Evolutionary conservation across 2,113 vertebrate genomes (phyloP).

Genomic region (Mastomys coucha): DNA sequence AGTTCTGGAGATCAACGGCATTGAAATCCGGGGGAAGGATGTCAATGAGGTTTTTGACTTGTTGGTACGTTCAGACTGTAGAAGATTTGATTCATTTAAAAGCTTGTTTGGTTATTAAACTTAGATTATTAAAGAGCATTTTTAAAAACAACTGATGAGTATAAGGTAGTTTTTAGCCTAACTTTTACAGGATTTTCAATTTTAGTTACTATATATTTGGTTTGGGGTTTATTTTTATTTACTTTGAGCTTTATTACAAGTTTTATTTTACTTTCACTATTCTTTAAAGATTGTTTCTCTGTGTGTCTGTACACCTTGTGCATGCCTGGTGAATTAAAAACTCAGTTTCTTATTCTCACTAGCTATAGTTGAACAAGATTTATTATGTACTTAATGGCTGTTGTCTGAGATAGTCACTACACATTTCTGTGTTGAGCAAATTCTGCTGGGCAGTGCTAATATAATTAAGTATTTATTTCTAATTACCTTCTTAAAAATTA

Average conservation of each 20-base stretch:
- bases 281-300: not conserved
- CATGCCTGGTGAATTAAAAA: not conserved
- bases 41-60: constrained; percentile 97
- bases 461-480: constrained; percentile 27
- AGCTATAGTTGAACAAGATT: not conserved
- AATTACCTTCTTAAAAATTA: constrained; percentile 9
- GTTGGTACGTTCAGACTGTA: constrained; percentile 90
- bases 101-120: constrained; percentile 12
- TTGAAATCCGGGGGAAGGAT: constrained; percentile 95
- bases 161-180: not conserved
- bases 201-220: constrained; percentile 38
- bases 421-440: not conserved
- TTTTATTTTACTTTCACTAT: not conserved
- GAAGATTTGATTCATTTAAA: not conserved
- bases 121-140: not conserved
- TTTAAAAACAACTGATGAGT: not conserved
- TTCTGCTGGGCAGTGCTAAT: not conserved
- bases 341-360: constrained; percentile 24
- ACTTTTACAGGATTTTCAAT: constrained; percentile 35
- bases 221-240: not conserved
- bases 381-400: constrained; percentile 27
- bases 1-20: constrained; percentile 96
- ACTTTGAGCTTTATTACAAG: constrained; percentile 28
- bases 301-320: not conserved
- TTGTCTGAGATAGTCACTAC: not conserved